These are phyloP conservation scores for Crenichthys baileyi DNA, from an alignment of 2,797 vertebrate species.

Conservation along the genomic window DNA sequence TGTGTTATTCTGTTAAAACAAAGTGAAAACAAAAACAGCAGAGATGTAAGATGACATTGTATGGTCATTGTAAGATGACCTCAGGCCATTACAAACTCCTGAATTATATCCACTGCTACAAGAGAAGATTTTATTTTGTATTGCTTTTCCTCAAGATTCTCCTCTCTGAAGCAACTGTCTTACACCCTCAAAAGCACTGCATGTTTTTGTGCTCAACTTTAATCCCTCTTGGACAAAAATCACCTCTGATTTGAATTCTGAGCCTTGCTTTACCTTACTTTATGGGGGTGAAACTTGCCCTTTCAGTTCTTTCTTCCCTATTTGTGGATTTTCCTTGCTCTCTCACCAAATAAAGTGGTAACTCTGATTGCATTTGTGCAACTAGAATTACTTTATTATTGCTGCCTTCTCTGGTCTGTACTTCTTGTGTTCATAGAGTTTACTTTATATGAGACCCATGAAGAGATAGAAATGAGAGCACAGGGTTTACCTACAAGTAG, in stretches of 20 bases:
- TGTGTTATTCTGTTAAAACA: not conserved
- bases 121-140: not conserved
- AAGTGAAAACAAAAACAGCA: not conserved
- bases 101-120: conserved; percentile 3
- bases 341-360: not conserved
- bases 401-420: not conserved
- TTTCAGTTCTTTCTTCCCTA: too few relatives aligned
- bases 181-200: not conserved
- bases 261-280: too few relatives aligned
- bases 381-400: not conserved
- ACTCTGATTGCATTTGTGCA: not conserved
- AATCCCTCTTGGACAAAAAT: too few relatives aligned
- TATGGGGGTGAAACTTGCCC: too few relatives aligned
- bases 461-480: not conserved
- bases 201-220: too few relatives aligned
- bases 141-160: not conserved
- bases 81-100: conserved; percentile 12
- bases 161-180: not conserved
- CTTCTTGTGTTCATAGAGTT: not conserved
- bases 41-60: conserved; percentile 8
- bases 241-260: too few relatives aligned
- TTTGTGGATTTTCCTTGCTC: not conserved
- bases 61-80: not conserved
- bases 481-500: not conserved
- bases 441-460: not conserved